Conservation (phyloP, 2,113 vertebrate species). For the Laticauda laticaudata region DNA sequence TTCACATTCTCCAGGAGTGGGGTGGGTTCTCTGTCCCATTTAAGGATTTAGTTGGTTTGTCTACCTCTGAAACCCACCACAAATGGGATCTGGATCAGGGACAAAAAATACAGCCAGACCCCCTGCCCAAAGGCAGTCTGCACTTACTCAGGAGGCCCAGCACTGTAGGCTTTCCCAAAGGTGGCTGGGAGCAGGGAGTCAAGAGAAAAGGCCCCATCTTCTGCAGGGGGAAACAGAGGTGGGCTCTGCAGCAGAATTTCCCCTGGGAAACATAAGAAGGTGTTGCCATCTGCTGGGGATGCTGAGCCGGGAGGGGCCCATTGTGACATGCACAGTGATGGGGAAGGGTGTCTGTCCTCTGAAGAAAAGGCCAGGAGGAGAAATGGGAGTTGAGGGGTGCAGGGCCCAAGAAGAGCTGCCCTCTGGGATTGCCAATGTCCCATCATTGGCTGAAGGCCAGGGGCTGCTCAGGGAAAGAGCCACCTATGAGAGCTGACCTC, state of each 20-base stretch:
- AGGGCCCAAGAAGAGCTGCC: neutral
- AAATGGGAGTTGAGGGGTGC: neutral
- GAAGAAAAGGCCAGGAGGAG: neutral
- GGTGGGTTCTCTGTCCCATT: neutral
- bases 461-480: neutral
- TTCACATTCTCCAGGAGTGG: neutral
- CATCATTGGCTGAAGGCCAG: conserved; percentile 12
- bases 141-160: neutral
- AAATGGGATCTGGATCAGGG: neutral
- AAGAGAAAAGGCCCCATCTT: neutral
- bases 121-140: neutral
- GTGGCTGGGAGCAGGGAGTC: neutral
- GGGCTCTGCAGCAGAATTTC: neutral
- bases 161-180: neutral
- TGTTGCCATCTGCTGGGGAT: neutral
- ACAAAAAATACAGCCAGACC: neutral
- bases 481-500: conserved; percentile 7
- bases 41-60: neutral
- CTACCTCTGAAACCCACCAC: neutral
- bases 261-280: neutral
- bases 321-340: conserved; percentile 3
- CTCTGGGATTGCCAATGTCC: conserved; percentile 13
- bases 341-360: neutral
- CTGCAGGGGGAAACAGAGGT: neutral
- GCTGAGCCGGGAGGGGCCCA: neutral